A percentile compares a stretch with the other conserved stretches of the same genome.
These are phyloP conservation scores for Liodrosophila aerea DNA, from an alignment of 2,888 invertebrate species.

Conservation along the genomic window DNA sequence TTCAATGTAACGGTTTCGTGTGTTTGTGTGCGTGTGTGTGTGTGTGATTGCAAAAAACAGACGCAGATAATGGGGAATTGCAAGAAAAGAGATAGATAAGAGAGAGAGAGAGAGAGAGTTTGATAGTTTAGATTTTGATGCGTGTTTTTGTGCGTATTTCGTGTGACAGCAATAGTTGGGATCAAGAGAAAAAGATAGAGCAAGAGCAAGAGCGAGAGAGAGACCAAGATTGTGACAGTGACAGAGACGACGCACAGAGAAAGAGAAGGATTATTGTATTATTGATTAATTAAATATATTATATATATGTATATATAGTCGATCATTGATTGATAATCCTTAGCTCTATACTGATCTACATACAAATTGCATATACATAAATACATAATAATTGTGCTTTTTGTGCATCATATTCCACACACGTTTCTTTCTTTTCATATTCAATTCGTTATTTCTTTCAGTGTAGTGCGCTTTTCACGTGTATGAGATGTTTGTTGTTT, in stretches of 20 bases:
- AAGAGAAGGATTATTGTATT: constrained; percentile 65
- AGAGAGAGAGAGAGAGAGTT: constrained; percentile 23
- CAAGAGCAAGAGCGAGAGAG: constrained; percentile 9
- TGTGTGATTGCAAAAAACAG: constrained; percentile 37
- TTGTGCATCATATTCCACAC: constrained; percentile 20
- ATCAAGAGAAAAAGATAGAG: constrained; percentile 3
- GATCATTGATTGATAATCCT: constrained; percentile 43
- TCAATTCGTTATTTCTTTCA: constrained; percentile 35
- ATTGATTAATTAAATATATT: constrained; percentile 2
- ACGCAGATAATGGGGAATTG: constrained; percentile 42
- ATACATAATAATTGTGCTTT: constrained; percentile 53
- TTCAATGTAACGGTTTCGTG: constrained; percentile 23
- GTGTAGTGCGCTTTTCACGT: constrained; percentile 43
- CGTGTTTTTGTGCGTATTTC: constrained; percentile 16
- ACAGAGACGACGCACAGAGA: constrained; percentile 58
- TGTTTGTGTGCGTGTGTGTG: constrained; percentile 27
- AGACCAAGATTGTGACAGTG: constrained; percentile 18
- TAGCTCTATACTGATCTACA: constrained; percentile 47
- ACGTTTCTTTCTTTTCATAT: constrained; percentile 16
- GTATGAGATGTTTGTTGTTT: constrained; percentile 45
- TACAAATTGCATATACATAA: constrained; percentile 48
- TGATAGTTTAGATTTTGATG: constrained; percentile 19
- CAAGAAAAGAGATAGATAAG: constrained; percentile 33
- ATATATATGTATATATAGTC: constrained; percentile 36
- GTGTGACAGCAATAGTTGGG: constrained; percentile 8